These are phyloP conservation scores for Danaus melanippus DNA, from an alignment of 1,140 invertebrate species.

Conservation along the genomic window DNA sequence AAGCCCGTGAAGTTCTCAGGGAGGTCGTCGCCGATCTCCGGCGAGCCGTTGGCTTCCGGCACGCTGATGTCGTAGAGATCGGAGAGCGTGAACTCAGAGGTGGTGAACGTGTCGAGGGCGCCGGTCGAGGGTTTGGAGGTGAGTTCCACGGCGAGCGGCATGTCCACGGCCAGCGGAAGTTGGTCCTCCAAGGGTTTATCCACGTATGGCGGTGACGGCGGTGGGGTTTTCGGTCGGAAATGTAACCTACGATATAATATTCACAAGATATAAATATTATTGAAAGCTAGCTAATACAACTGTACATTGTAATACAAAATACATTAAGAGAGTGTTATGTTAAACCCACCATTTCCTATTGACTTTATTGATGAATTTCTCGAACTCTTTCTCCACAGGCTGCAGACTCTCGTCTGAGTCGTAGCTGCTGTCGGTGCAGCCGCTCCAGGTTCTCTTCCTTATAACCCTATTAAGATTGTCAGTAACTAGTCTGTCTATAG, in stretches of 20 bases:
- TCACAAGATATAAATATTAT: conserved; percentile 2
- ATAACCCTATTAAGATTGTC: conserved; percentile 38
- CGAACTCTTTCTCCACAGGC: conserved; percentile 57
- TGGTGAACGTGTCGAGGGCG: conserved; percentile 63
- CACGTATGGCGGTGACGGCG: conserved; percentile 36
- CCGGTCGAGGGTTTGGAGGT: conserved; percentile 49
- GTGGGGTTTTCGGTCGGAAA: conserved; percentile 82
- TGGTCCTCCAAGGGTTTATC: conserved; percentile 44
- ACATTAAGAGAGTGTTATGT: too few relatives aligned
- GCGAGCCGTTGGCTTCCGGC: conserved; percentile 29
- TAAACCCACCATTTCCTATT: conserved; percentile 58
- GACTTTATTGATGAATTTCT: conserved; percentile 54
- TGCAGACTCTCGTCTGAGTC: conserved; percentile 54
- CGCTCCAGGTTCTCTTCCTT: conserved; percentile 45
- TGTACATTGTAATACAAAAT: too few relatives aligned
- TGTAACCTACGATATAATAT: conserved; percentile 74
- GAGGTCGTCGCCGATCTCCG: conserved; percentile 37
- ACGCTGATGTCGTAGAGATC: conserved; percentile 51
- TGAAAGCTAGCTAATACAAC: too few relatives aligned
- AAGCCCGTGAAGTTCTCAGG: conserved; percentile 45
- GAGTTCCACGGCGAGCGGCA: conserved; percentile 74
- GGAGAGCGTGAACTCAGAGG: conserved; percentile 64
- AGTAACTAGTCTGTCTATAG: conserved; percentile 42
- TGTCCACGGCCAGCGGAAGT: conserved; percentile 66
- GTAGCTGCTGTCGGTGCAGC: conserved; percentile 45